Base-by-base conservation (phyloP, 2,113 vertebrate species). In the Salminus brasiliensis region DNA sequence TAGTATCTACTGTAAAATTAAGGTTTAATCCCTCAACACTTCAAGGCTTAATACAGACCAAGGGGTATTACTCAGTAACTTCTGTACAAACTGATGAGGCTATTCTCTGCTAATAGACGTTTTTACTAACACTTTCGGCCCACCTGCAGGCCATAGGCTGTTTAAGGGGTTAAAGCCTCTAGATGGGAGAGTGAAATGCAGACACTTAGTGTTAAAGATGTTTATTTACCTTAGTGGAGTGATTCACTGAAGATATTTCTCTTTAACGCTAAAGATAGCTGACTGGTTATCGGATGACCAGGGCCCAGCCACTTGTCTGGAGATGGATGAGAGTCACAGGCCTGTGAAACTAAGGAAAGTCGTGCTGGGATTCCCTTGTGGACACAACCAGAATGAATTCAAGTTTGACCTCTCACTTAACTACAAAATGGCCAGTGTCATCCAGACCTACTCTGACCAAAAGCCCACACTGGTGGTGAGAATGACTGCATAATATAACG, bases 361-460 rank as follows among this genome's bases (percentile, higher is more conserved):
- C 72, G 96, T 99, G 72, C 93, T 99, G 88, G 97, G 96, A 77
- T 99, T 98, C 91, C 96, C 97, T 47, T 95, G 92, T 85, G 92
- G 81, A 85, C 89, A 82, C 75, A 96, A 91, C 88, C 96, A 98
- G 88, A 95, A 94, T 36, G 97, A 97, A 87, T 99, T 97, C 91
- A 99, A 95, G 89, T 99, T 99, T 91, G 97, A 99, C 81, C 92
- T 98, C 86, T 93, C 93, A 5, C 96, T 99, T 72, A 98, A 96
- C 92, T 99, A 99, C 92, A 98, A 96, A 93, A 93, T 98, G 75
- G 93, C 95, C 79, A 92, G 88, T 85, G 82, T 99, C 90, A 95
- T 99, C 90, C 96, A 96, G 81, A 95, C 94, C 0, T 99, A 99
- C 83, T 97, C 98, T 0, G 94, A 98, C 80, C 95, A 95, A 88